Evolutionary conservation across 2,797 vertebrate species (phyloP), one percentile per base, ranked within the genome.

Genomic region (Champsocephalus gunnari): DNA sequence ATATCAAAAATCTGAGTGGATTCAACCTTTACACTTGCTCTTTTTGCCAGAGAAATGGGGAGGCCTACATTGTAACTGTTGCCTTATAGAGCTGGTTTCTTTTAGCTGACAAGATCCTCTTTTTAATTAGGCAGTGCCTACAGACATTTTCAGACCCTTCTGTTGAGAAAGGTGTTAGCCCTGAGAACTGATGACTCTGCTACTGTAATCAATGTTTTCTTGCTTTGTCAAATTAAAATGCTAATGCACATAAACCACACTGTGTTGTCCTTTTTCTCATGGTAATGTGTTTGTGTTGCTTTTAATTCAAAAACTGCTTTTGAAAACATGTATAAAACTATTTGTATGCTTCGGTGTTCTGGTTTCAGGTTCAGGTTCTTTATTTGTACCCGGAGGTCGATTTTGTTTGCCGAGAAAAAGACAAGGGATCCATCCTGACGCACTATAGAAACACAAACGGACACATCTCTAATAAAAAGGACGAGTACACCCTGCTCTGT

Each of bases 161-260:
- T 90, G 86, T 91, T 91, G 90, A 83, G 88, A 90, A 88, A 92
- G 92, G 88, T 88, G 92, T 93, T 91, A 82, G 86, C 90, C 90
- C 90, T 88, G 89, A 90, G 82, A 92, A 93, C 87, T 87, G 90
- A 91, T 89, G 91, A 94, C 90, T 93, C 93, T 94, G 92, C 94
- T 94, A 93, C 92, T 94, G 91, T 94, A 93, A 92, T 92, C 92
- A 88, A 93, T 92, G 87, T 93, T 92, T 93, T 93, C 91, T 92
- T 95, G 92, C 93, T 93, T 95, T 95, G 92, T 94, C 90, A 90
- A 90, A 94, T 94, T 94, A 94, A 94, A 94, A 93, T 93, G 92
- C 92, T 93, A 83, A 92, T 93, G 92, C 91, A 92, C 89, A 94
- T 84, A 91, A 91, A 87, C 54, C 64, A 66, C 53, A 21, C 19